Conservation (phyloP, 2,888 invertebrate species). For the Caenorhabditis macrosperma region DNA sequence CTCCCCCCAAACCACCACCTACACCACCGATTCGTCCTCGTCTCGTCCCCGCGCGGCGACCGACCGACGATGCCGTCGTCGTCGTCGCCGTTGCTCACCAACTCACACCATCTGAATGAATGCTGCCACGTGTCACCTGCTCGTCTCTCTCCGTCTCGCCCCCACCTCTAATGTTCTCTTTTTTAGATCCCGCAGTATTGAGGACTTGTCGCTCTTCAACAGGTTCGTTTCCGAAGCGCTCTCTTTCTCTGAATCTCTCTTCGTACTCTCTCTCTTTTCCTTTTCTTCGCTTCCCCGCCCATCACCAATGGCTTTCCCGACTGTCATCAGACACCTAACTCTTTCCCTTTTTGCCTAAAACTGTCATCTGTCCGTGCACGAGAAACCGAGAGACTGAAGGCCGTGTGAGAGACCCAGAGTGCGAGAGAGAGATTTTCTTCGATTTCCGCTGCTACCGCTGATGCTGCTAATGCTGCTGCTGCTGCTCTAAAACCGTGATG, state of each 20-base stretch:
- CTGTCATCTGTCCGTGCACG: slow-evolving; percentile 29
- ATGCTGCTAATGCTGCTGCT: not conserved
- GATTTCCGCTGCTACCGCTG: not conserved
- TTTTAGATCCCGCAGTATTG: slow-evolving; percentile 80
- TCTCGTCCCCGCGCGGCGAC: slow-evolving; percentile 29
- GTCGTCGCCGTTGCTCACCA: slow-evolving; percentile 20
- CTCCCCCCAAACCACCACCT: too few species aligned
- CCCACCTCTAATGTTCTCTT: slow-evolving; percentile 41
- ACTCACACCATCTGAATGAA: slow-evolving; percentile 40
- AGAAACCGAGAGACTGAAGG: not conserved
- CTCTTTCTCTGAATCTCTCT: slow-evolving; percentile 75
- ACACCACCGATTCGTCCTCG: slow-evolving; percentile 19
- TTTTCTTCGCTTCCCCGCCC: slow-evolving; percentile 35
- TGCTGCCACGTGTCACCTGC: slow-evolving; percentile 47
- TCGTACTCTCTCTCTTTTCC: slow-evolving; percentile 26
- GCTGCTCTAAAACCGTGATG: slow-evolving; percentile 27
- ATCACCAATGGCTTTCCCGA: slow-evolving; percentile 25
- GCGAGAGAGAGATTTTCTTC: not conserved
- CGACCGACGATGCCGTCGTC: too few species aligned
- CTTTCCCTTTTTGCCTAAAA: slow-evolving; percentile 41
- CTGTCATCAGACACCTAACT: slow-evolving; percentile 29
- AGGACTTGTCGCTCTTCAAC: slow-evolving; percentile 80
- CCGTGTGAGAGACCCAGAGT: not conserved
- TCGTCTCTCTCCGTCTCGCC: not conserved
- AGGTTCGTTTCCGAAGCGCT: slow-evolving; percentile 72